Conservation (phyloP, 2,797 vertebrate species). For the Propithecus deckenii region DNA sequence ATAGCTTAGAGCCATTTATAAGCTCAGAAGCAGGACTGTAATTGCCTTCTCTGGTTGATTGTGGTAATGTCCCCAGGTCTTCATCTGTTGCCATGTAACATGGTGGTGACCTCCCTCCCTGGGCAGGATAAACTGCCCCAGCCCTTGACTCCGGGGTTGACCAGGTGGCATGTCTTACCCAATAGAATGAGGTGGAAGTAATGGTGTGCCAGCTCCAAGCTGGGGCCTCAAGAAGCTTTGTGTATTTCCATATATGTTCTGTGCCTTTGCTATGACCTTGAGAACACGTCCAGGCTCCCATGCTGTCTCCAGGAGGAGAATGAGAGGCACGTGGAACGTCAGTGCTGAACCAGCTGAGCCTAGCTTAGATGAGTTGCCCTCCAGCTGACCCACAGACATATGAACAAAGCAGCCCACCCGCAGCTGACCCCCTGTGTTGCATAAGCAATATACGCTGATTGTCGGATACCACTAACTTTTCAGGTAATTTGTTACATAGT, state of each 20-base stretch:
- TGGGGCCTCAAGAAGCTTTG: neutral
- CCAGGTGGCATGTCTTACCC: neutral
- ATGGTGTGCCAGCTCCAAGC: neutral
- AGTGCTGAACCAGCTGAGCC: neutral
- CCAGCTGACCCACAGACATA: neutral
- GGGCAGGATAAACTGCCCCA: neutral
- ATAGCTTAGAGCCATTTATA: neutral
- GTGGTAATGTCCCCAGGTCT: neutral
- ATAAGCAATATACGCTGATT: neutral
- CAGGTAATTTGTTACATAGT: neutral
- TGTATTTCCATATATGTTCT: neutral
- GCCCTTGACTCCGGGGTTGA: neutral
- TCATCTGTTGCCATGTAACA: neutral
- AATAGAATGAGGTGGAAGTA: neutral
- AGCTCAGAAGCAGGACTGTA: neutral
- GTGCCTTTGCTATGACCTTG: neutral
- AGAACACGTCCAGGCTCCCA: neutral
- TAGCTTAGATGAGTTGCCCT: neutral
- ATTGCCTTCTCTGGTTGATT: neutral
- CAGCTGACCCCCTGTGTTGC: neutral
- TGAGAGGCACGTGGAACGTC: neutral
- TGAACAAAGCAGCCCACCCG: neutral
- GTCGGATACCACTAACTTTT: neutral
- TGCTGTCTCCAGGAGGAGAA: neutral
- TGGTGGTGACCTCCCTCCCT: neutral